Conservation (phyloP, 1,140 invertebrate genomes). For the Formica selysi region DNA sequence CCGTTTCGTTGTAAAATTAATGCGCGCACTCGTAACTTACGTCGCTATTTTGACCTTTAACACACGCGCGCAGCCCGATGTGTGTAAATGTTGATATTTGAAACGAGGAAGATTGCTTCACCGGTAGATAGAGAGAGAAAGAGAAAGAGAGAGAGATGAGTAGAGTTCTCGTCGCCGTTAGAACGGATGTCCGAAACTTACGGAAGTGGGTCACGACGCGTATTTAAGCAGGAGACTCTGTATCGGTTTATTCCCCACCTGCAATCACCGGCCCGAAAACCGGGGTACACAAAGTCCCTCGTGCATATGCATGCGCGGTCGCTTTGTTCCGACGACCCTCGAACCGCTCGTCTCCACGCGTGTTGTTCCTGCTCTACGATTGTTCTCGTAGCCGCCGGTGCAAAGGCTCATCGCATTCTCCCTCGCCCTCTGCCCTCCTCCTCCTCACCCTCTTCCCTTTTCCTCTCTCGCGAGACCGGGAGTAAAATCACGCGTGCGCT, state of each 20-base stretch:
- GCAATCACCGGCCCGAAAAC: constrained; percentile 71
- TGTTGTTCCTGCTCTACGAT: constrained; percentile 52
- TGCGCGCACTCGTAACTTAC: constrained; percentile 15
- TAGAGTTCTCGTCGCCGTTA: background rate
- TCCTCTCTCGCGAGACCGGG: background rate
- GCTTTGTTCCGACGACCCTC: constrained; percentile 61
- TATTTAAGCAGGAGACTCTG: constrained; percentile 57
- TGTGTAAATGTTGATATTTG: constrained; percentile 59
- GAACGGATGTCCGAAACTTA: constrained; percentile 47
- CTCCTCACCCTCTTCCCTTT: too few species aligned
- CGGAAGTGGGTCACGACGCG: constrained; percentile 63
- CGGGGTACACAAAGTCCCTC: constrained; percentile 68
- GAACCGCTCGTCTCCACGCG: constrained; percentile 36
- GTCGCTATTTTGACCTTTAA: constrained; percentile 3
- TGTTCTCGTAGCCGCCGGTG: constrained; percentile 46
- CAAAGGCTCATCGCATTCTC: constrained; percentile 4
- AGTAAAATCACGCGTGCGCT: constrained; percentile 2
- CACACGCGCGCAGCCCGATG: background rate
- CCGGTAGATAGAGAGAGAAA: background rate
- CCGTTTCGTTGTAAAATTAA: constrained; percentile 41
- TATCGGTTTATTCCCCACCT: constrained; percentile 76
- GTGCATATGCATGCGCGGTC: constrained; percentile 73
- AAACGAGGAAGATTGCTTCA: background rate
- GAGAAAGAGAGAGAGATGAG: background rate
- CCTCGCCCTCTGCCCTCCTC: background rate